Evolutionary conservation across 2,888 invertebrate genomes (phyloP).

Genomic region (Cremastobaeus sp.): DNA sequence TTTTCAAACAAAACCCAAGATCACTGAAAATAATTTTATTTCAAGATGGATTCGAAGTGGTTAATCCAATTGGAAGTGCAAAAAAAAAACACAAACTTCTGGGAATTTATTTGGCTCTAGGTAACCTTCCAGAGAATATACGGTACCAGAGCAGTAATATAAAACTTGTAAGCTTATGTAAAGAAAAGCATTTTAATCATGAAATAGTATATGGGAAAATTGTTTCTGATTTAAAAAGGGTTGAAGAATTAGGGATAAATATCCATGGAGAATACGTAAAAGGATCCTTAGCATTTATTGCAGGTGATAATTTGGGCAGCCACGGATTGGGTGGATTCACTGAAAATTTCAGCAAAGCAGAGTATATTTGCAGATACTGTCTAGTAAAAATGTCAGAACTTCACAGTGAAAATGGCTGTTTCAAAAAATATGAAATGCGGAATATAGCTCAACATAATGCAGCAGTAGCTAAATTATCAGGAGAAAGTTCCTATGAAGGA

Average conservation of each 20-base stretch:
- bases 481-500: too few species aligned
- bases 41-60: constrained; percentile 68
- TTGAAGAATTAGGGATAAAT: constrained; percentile 63
- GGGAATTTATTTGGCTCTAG: constrained; percentile 66
- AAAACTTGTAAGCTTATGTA: constrained; percentile 52
- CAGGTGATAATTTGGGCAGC: constrained; percentile 43
- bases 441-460: constrained; percentile 2
- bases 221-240: constrained; percentile 61
- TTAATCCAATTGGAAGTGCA: constrained; percentile 68
- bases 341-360: constrained; percentile 62
- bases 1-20: constrained; percentile 60
- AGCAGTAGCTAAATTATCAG: too few species aligned
- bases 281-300: constrained; percentile 61
- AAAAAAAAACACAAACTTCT: constrained; percentile 67
- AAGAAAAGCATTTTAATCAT: constrained; percentile 65
- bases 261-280: constrained; percentile 55
- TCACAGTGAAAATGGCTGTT: not conserved
- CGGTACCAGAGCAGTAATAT: constrained; percentile 64
- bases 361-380: constrained; percentile 36
- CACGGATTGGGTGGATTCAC: constrained; percentile 67
- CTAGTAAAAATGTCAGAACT: constrained; percentile 14
- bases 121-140: constrained; percentile 63
- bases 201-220: constrained; percentile 59
- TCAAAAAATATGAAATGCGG: not conserved
- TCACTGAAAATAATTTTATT: constrained; percentile 64